Conservation (phyloP, 1,140 invertebrate genomes). For the Aricia agestis region DNA sequence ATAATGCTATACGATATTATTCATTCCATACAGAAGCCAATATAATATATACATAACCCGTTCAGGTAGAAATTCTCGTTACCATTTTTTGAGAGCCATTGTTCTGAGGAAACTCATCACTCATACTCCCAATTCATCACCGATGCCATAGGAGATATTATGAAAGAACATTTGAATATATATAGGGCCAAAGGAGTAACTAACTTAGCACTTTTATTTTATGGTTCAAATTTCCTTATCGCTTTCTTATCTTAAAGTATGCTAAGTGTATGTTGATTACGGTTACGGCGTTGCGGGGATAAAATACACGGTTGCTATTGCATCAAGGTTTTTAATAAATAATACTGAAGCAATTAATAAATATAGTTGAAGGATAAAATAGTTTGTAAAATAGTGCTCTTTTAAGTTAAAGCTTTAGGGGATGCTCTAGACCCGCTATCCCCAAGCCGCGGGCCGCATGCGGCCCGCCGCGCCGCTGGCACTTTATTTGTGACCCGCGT, state of each 20-base stretch:
- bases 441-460: too few relatives aligned
- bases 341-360: background rate
- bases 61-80: slow-evolving; percentile 5
- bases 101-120: background rate
- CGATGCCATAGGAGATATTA: background rate
- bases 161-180: slow-evolving; percentile 5
- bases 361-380: background rate
- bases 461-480: too few relatives aligned
- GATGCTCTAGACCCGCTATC: too few relatives aligned
- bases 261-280: slow-evolving; percentile 11
- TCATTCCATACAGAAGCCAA: background rate
- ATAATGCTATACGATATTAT: background rate
- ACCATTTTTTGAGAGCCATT: slow-evolving; percentile 2
- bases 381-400: background rate
- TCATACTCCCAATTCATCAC: slow-evolving; percentile 13
- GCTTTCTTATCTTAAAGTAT: background rate
- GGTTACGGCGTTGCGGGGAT: background rate
- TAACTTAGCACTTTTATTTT: background rate
- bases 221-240: background rate
- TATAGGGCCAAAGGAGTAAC: background rate
- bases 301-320: background rate
- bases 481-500: too few relatives aligned
- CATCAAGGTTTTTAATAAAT: background rate
- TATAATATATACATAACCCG: slow-evolving; percentile 1
- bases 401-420: background rate